Evolutionary conservation across 2,797 vertebrate species (phyloP).

Genomic region (Acestrorhynchus altus): DNA sequence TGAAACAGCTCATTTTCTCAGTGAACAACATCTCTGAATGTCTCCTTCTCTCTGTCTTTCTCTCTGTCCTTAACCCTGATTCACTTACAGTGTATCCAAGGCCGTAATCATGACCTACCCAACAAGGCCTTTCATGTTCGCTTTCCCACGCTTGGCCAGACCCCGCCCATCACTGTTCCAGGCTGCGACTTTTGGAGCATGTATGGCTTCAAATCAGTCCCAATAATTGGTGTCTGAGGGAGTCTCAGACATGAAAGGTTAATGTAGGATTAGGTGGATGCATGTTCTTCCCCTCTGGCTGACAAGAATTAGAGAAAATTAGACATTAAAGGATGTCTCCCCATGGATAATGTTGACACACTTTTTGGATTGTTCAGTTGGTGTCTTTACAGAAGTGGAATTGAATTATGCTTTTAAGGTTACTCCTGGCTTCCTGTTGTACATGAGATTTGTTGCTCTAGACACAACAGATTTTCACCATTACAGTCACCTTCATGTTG

Average conservation of each 20-base stretch:
- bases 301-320: constrained; percentile 61
- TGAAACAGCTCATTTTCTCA: constrained; percentile 61
- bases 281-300: constrained; percentile 53
- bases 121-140: constrained; percentile 70
- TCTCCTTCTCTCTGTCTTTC: constrained; percentile 13
- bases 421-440: neutral
- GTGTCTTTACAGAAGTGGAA: constrained; percentile 19
- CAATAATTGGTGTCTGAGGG: constrained; percentile 62
- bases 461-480: neutral
- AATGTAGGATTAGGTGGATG: constrained; percentile 53
- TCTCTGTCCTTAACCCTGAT: constrained; percentile 47
- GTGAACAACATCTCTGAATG: constrained; percentile 29
- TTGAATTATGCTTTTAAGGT: constrained; percentile 23
- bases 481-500: neutral
- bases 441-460: neutral
- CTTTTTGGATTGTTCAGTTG: constrained; percentile 17
- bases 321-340: constrained; percentile 58
- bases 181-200: constrained; percentile 41
- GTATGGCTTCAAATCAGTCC: constrained; percentile 60
- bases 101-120: constrained; percentile 56
- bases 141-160: constrained; percentile 73
- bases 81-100: constrained; percentile 52
- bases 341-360: constrained; percentile 45
- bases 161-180: constrained; percentile 35
- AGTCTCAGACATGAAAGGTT: constrained; percentile 62